Conservation (phyloP, 2,113 vertebrate species). For the Pogonocichla stellata region DNA sequence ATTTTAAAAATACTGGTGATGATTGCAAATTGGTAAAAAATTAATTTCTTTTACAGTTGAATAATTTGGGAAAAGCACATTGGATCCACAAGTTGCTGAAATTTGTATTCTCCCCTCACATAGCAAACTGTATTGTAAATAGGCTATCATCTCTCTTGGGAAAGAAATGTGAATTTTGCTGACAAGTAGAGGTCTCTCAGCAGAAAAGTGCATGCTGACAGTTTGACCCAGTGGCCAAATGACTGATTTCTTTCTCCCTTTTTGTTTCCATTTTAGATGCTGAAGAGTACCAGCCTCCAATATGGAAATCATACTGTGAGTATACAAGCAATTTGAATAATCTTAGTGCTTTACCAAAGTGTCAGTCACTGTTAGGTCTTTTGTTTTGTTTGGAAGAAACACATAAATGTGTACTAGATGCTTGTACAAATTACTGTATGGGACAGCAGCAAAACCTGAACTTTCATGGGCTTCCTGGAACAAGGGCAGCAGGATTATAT, state of each 20-base stretch:
- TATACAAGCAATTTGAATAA: constrained; percentile 58
- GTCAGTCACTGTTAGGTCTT: not conserved
- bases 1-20: constrained; percentile 26
- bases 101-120: not conserved
- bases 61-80: not conserved
- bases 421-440: not conserved
- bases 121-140: constrained; percentile 2
- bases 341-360: not conserved
- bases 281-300: constrained; percentile 97
- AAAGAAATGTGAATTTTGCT: constrained; percentile 31
- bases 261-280: constrained; percentile 82
- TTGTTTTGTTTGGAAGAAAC: not conserved
- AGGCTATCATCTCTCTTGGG: not conserved
- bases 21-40: constrained; percentile 27
- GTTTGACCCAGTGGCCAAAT: constrained; percentile 38
- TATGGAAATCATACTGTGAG: constrained; percentile 99
- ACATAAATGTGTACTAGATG: not conserved
- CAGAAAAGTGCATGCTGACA: constrained; percentile 48
- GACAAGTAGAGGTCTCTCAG: constrained; percentile 29
- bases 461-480: not conserved
- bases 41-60: not conserved
- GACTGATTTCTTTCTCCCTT: constrained; percentile 55
- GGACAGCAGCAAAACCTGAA: not conserved
- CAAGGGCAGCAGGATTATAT: not conserved
- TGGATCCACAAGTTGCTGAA: not conserved